Evolutionary conservation across 2,113 vertebrate genomes (phyloP).

Genomic region (Vireo altiloquus): DNA sequence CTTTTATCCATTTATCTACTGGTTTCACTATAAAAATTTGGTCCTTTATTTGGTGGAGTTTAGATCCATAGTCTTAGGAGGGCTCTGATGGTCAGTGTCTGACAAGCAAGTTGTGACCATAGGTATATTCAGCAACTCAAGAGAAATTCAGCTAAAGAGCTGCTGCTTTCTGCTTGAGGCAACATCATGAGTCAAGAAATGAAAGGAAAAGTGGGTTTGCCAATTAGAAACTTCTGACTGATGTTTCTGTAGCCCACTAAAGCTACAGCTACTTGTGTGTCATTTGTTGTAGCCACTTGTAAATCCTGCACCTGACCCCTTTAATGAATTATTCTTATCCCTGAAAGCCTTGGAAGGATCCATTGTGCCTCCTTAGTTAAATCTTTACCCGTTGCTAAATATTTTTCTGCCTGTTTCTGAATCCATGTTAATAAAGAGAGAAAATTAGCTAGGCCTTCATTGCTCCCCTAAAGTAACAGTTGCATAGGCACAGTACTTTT

Average conservation of each 20-base stretch:
- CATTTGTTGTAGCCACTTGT: neutral
- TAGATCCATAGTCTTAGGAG: neutral
- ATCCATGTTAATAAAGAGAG: neutral
- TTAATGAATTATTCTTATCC: neutral
- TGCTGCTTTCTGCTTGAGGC: neutral
- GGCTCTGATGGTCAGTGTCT: neutral
- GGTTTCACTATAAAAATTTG: neutral
- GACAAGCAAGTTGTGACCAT: neutral
- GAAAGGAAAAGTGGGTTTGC: neutral
- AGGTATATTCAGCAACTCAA: neutral
- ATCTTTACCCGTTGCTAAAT: neutral
- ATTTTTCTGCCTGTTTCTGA: neutral
- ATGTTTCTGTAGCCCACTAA: neutral
- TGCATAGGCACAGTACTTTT: neutral
- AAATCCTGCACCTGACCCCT: neutral
- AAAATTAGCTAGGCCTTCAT: neutral
- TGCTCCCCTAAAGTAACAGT: neutral
- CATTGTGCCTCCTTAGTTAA: neutral
- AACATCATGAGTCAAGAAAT: neutral
- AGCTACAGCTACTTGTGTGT: neutral
- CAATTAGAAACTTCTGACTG: neutral
- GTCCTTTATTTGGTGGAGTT: neutral
- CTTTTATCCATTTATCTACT: neutral
- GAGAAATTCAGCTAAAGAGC: neutral
- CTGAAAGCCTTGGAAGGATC: neutral